These are phyloP conservation scores for Aplodontia rufa DNA, from an alignment of 2,113 vertebrate species.

Conservation along the genomic window DNA sequence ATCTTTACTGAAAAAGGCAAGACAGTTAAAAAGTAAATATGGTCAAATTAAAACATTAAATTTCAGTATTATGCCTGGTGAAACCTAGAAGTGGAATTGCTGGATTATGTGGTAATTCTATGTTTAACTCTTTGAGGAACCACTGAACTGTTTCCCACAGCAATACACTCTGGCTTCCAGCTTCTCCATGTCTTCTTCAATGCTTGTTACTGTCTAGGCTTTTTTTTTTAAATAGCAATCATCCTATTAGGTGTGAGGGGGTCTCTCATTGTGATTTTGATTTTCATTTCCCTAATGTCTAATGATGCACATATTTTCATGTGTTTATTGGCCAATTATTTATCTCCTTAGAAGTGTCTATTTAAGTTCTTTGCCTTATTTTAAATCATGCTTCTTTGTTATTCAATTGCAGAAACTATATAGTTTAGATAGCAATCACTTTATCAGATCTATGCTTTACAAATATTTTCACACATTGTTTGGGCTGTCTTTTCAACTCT, in stretches of 20 bases:
- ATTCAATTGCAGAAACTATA: background rate
- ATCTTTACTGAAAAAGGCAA: background rate
- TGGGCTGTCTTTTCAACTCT: background rate
- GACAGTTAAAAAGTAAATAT: constrained; percentile 25
- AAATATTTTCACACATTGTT: background rate
- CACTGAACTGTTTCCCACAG: background rate
- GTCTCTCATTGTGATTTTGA: background rate
- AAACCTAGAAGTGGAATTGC: background rate
- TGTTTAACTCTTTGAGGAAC: background rate
- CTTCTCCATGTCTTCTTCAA: background rate
- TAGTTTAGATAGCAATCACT: background rate
- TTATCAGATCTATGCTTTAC: background rate
- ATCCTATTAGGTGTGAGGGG: background rate
- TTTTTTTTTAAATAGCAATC: background rate
- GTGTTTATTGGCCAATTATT: background rate
- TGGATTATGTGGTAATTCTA: background rate
- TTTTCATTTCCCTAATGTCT: background rate
- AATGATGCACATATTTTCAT: background rate
- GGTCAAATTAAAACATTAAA: constrained; percentile 15
- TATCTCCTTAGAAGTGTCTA: background rate
- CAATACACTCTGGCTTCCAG: background rate
- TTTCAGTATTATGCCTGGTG: background rate
- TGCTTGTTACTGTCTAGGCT: background rate
- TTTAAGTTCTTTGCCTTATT: background rate
- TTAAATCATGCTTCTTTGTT: background rate